A percentile compares a stretch with the other conserved stretches of the same genome.
phyloP scores from a whole-genome alignment of 2,113 vertebrate species.

The Lagopus leucura region DNA sequence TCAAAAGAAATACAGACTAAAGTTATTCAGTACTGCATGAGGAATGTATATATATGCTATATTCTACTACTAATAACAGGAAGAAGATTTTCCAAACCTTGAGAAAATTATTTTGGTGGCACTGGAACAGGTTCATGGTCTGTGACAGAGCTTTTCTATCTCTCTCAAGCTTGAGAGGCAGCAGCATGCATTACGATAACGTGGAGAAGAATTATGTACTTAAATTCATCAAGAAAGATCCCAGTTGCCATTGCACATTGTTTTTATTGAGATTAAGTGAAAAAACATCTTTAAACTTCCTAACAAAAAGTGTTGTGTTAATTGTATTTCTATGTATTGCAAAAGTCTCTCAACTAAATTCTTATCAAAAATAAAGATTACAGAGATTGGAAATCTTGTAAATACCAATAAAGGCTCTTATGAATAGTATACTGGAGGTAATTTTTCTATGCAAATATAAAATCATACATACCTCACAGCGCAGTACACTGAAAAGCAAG shows the following conservation, averaged over 20 bases:
- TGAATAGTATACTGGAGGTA: neutral
- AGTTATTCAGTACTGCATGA: neutral
- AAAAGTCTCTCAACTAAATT: neutral
- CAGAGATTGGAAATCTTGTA: neutral
- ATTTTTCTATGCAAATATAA: neutral
- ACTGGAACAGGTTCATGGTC: neutral
- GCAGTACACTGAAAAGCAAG: conserved; percentile 33
- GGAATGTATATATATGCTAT: neutral
- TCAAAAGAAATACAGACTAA: neutral
- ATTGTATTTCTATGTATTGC: neutral
- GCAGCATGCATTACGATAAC: neutral
- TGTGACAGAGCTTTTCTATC: neutral
- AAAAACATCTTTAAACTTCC: neutral
- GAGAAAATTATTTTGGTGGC: neutral
- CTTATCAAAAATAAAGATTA: neutral
- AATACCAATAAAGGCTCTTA: neutral
- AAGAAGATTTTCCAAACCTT: neutral
- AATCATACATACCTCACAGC: neutral
- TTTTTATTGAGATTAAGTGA: neutral
- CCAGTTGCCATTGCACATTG: neutral
- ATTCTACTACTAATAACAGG: neutral
- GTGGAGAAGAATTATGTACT: neutral
- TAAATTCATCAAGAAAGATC: neutral
- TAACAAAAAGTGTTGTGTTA: neutral
- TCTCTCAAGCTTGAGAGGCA: neutral